Conservation (phyloP, 2,113 vertebrate species). For the Hippoglossus stenolepis region DNA sequence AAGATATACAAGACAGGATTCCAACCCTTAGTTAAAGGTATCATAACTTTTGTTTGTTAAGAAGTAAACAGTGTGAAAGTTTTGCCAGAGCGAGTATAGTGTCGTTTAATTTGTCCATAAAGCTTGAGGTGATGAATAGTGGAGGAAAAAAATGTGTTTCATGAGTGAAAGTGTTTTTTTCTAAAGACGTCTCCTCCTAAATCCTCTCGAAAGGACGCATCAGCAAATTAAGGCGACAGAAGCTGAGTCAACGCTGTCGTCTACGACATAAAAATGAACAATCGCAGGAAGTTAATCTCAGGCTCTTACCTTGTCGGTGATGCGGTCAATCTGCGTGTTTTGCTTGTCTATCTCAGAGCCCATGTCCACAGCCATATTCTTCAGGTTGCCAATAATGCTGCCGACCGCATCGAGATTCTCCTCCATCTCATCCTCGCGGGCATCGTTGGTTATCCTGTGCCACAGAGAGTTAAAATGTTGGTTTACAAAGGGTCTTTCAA, state of each 20-base stretch:
- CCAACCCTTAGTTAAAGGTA: background rate
- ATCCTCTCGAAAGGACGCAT: background rate
- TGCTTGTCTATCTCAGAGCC: slow-evolving; percentile 94
- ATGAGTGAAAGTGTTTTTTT: background rate
- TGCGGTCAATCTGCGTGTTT: slow-evolving; percentile 89
- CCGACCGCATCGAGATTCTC: slow-evolving; percentile 93
- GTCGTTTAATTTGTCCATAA: background rate
- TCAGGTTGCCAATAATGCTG: slow-evolving; percentile 92
- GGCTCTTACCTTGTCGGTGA: slow-evolving; percentile 87
- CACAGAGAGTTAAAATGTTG: background rate
- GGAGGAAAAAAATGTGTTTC: background rate
- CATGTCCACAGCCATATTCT: slow-evolving; percentile 94
- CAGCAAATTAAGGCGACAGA: background rate
- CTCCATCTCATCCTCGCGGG: slow-evolving; percentile 98
- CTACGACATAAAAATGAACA: background rate
- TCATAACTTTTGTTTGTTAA: no score
- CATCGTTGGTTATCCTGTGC: slow-evolving; percentile 92
- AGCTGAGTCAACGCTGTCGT: background rate
- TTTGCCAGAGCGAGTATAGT: no score
- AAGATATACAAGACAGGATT: background rate
- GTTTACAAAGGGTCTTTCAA: background rate
- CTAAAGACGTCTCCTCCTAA: background rate
- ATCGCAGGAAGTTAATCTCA: background rate
- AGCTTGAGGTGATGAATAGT: background rate
- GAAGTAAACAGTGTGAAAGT: background rate